Evolutionary conservation across 2,888 invertebrate genomes (phyloP).

Genomic region (Tanypteryx hageni): DNA sequence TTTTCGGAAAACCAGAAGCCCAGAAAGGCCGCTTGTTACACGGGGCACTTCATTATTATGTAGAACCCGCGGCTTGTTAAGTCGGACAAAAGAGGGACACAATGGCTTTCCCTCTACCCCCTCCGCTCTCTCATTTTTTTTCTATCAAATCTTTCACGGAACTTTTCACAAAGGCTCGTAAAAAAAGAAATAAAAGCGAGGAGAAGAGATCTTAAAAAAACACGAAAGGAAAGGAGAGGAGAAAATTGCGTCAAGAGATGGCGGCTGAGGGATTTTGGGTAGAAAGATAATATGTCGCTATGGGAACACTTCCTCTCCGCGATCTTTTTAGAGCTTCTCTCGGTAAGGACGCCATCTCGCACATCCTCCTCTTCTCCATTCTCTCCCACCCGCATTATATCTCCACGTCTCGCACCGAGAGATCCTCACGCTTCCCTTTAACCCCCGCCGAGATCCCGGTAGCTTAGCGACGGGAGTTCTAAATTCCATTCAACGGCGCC

Average conservation of each 20-base stretch:
- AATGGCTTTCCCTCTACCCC: not conserved
- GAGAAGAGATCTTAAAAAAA: not conserved
- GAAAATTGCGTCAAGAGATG: not conserved
- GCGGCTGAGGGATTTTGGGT: not conserved
- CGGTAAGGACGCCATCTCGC: not conserved
- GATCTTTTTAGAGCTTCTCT: not conserved
- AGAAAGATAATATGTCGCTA: conserved; percentile 6
- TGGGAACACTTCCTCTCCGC: conserved; percentile 17
- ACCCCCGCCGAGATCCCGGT: conserved; percentile 51
- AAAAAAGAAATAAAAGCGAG: too few relatives aligned
- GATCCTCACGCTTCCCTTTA: not conserved
- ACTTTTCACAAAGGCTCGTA: too few relatives aligned
- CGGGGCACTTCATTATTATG: not conserved
- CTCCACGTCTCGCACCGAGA: not conserved
- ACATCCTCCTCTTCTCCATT: not conserved
- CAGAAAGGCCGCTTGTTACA: not conserved
- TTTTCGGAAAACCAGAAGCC: too few relatives aligned
- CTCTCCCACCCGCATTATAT: not conserved
- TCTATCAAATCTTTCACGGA: too few relatives aligned
- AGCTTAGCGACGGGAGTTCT: conserved; percentile 53
- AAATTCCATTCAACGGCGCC: conserved; percentile 57
- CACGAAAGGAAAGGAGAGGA: not conserved
- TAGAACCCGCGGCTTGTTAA: conserved; percentile 27
- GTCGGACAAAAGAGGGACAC: not conserved
- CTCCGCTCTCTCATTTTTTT: too few relatives aligned